Base-by-base conservation (phyloP, 2,113 vertebrate species). In the Etheostoma cragini region DNA sequence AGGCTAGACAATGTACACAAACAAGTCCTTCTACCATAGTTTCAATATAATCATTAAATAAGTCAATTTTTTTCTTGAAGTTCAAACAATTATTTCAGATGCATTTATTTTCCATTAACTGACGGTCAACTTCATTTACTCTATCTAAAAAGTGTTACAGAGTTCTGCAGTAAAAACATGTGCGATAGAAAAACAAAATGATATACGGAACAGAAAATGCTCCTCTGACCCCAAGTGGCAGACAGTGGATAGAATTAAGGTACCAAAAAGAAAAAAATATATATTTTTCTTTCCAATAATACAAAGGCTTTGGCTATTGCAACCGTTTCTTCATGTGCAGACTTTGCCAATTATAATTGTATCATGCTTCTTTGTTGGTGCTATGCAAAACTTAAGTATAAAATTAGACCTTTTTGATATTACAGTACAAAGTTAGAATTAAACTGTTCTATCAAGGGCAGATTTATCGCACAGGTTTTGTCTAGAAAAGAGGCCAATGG, bases 341-440 rank as follows among this genome's bases (percentile, higher is more conserved):
- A 47, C 54, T 45, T 67, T 88, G 46, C 24, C 72, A 64, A 47
- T 67, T 72, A 57, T 52, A 60, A 65, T 8, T 72, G 53, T 60
- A 66, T 79, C 14, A 53, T 72, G 47, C 54, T 73, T 85, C 33
- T 80, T 60, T 83, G 53, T 69, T 84, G 64, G 46, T 89, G 69
- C 70, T 61, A 77, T 87, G 81, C 68, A 82, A 85, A 84, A 83
- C 60, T 54, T 0, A 65, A 72, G 66, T 89, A 89, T 38, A 89
- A 89, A 90, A 88, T 88, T 83, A 85, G 79, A 85, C 64, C 33
- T 80, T 85, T 68, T 85, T 64, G 14, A 71, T 80, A 69, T 88
- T 86, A 88, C 63, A 87, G 64, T 84, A 86, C 45, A 85, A 91
- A 90, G 71, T 72, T 65, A 72, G 49, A 74, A 76, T 75, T 75